Evolutionary conservation across 2,888 invertebrate genomes (phyloP), one percentile per base, ranked within the genome.

Genomic region (Balanococcus diminutus): DNA sequence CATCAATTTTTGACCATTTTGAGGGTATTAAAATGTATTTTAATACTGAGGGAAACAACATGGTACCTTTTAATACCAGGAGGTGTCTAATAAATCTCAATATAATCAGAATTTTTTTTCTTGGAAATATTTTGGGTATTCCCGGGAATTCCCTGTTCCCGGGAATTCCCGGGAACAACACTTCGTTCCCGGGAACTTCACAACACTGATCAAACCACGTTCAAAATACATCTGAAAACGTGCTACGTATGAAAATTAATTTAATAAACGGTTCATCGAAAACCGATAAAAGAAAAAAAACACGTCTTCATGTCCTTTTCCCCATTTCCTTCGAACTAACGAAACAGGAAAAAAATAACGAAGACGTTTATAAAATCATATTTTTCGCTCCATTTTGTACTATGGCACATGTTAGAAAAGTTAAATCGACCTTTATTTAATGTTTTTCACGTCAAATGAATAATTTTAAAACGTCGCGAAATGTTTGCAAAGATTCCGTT

Each of bases 181-280:
- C n/a, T n/a, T n/a, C n/a, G n/a, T n/a, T n/a, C n/a, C n/a, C n/a
- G n/a, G n/a, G n/a, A n/a, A n/a, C n/a, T n/a, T n/a, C n/a, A n/a
- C n/a, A n/a, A n/a, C n/a, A n/a, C n/a, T n/a, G n/a, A n/a, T n/a
- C n/a, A n/a, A 36, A 36, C 75, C 32, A 79, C 75, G 31, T 79
- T 19, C 36, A 19, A 28, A 32, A 36, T 32, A 79, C 36, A 79
- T 79, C 36, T 16, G 19, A 79, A n/a, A 79, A 79, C 75, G 75
- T 79, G 75, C 75, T 2, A 28, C 28, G 67, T 67, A 28, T 67
- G 67, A 67, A 28, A 28, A 67, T 67, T 28, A 67, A 67, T 67
- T 67, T 67, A 67, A 67, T 67, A 67, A 67, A 67, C 56, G 67
- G 16, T 67, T 67, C 67, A 56, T 56, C 22, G 56, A 11, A 61